A percentile compares a stretch with the other conserved stretches of the same genome.
These are phyloP conservation scores for Sesia apiformis DNA, from an alignment of 2,888 invertebrate species.

Conservation along the genomic window DNA sequence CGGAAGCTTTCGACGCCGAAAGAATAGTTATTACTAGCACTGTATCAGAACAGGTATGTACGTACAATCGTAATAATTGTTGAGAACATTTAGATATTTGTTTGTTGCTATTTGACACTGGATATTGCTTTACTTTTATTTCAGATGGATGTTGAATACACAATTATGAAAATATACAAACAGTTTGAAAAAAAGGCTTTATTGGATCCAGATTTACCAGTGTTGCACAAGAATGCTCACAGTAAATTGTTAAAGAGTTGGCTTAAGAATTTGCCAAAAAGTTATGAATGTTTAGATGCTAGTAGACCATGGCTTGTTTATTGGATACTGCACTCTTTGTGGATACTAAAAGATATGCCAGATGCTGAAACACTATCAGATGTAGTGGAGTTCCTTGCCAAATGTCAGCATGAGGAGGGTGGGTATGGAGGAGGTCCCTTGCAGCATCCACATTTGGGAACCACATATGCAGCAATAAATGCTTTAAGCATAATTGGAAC, in stretches of 20 bases:
- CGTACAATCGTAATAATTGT: not conserved
- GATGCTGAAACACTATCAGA: constrained; percentile 50
- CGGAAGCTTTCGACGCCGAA: constrained; percentile 75
- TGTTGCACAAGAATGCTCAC: constrained; percentile 79
- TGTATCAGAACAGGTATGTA: constrained; percentile 52
- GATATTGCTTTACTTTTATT: constrained; percentile 13
- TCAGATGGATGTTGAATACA: constrained; percentile 54
- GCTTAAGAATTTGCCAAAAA: constrained; percentile 78
- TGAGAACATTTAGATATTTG: not conserved
- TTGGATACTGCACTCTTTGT: constrained; percentile 95
- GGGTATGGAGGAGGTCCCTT: constrained; percentile 97
- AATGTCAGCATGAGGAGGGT: constrained; percentile 86
- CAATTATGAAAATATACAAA: constrained; percentile 47
- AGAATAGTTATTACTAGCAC: constrained; percentile 50
- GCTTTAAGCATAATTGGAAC: constrained; percentile 92
- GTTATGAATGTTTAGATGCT: constrained; percentile 91
- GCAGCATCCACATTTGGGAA: constrained; percentile 94
- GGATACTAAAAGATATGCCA: constrained; percentile 75
- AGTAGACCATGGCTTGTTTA: constrained; percentile 98
- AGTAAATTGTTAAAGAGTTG: constrained; percentile 79
- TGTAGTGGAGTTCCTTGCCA: constrained; percentile 47
- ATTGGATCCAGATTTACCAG: constrained; percentile 68
- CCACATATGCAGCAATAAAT: constrained; percentile 98
- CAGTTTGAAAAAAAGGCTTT: constrained; percentile 56
- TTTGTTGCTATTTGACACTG: not conserved